Percentiles rank a stretch among this genome's conserved stretches.
Evolutionary conservation across 1,140 invertebrate genomes (phyloP).

Genomic region (Ectropis grisescens): DNA sequence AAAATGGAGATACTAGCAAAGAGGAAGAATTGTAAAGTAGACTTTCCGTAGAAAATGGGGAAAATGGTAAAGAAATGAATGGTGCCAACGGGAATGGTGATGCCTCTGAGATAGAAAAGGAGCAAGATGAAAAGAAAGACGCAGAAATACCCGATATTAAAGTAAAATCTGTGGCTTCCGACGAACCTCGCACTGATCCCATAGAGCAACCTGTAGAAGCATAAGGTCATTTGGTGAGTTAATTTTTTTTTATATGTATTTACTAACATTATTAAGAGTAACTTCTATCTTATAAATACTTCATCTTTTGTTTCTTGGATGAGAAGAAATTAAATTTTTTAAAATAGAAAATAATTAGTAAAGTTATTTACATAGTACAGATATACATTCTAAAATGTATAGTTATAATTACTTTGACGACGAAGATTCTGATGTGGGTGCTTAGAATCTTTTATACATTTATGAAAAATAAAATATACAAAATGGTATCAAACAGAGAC

Average conservation of each 20-base stretch:
- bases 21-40: conserved; percentile 43
- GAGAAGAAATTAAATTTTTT: too few species aligned
- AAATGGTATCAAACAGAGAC: too few species aligned
- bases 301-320: too few species aligned
- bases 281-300: too few species aligned
- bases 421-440: too few species aligned
- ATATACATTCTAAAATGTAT: too few species aligned
- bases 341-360: too few species aligned
- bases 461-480: too few species aligned
- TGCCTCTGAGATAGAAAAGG: conserved; percentile 22
- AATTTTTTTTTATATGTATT: conserved; percentile 2
- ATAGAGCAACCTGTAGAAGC: conserved; percentile 62
- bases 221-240: conserved; percentile 52
- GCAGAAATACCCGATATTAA: conserved; percentile 45
- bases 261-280: background rate
- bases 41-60: conserved; percentile 43
- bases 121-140: conserved; percentile 28
- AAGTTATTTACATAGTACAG: too few species aligned
- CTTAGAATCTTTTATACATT: too few species aligned
- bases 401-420: too few species aligned
- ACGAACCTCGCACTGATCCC: conserved; percentile 39
- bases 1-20: conserved; percentile 43
- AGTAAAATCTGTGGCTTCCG: conserved; percentile 44
- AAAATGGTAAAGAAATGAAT: conserved; percentile 40
- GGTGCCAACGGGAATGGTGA: conserved; percentile 42